Percentiles rank a stretch among this genome's conserved stretches.
These are phyloP conservation scores for Xestia xanthographa DNA, from an alignment of 2,888 invertebrate species.

Conservation along the genomic window DNA sequence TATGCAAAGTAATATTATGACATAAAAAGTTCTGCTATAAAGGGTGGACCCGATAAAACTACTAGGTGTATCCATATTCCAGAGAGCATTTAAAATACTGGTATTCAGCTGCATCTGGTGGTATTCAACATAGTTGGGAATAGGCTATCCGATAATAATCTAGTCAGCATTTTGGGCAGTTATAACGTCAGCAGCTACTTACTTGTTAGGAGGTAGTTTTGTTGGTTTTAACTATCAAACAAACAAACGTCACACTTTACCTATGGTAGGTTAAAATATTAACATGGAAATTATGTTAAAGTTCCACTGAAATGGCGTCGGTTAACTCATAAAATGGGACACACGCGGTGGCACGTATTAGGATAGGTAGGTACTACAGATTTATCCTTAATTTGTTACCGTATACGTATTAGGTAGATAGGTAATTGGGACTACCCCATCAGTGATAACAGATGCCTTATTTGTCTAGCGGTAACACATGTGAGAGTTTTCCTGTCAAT, in stretches of 20 bases:
- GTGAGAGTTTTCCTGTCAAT: neutral
- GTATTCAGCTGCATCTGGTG: neutral
- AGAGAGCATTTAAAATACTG: neutral
- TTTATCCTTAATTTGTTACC: slow-evolving; percentile 29
- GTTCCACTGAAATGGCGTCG: no score
- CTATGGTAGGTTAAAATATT: no score
- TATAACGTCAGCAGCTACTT: neutral
- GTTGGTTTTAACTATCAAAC: neutral
- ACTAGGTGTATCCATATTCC: neutral
- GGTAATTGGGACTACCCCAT: neutral
- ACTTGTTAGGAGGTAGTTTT: slow-evolving; percentile 1
- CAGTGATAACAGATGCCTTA: neutral
- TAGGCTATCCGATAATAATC: neutral
- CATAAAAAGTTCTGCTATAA: no score
- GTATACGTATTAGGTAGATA: neutral
- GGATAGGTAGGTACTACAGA: neutral
- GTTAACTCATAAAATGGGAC: neutral
- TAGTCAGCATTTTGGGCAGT: neutral
- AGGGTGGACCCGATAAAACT: no score
- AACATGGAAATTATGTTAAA: no score
- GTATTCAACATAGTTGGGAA: neutral
- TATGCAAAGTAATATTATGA: no score
- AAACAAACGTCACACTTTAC: slow-evolving; percentile 17
- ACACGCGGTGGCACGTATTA: neutral
- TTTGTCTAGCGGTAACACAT: no score